phyloP scores from a whole-genome alignment of 2,113 vertebrate species.

The Grammomys surdaster region DNA sequence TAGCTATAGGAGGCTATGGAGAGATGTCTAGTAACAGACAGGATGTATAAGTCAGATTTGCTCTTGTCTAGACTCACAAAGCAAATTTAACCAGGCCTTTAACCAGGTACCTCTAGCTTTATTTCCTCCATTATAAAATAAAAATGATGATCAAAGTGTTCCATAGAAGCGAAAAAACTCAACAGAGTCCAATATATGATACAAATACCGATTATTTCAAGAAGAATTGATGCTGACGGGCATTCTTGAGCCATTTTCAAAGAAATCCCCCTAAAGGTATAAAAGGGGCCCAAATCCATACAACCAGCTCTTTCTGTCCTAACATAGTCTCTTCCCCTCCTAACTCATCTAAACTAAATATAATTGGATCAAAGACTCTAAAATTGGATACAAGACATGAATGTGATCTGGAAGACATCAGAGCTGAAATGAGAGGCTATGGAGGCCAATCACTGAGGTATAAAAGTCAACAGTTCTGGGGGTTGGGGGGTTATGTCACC shows the following conservation, averaged over 20 bases:
- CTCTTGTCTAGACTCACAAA: conserved; percentile 32
- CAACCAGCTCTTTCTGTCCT: not conserved
- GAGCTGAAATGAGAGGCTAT: conserved; percentile 27
- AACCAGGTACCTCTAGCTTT: not conserved
- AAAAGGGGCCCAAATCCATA: conserved; percentile 31
- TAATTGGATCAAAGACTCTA: conserved; percentile 8
- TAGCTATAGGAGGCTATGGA: not conserved
- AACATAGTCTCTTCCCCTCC: conserved; percentile 8
- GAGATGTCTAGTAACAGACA: conserved; percentile 14
- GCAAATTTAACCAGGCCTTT: conserved; percentile 22
- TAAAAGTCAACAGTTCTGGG: not conserved
- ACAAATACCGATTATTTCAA: not conserved
- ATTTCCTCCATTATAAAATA: conserved; percentile 16
- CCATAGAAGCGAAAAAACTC: not conserved
- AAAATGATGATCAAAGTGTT: not conserved
- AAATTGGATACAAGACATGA: not conserved
- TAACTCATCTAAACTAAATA: conserved; percentile 51
- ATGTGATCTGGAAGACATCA: not conserved
- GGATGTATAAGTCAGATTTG: not conserved
- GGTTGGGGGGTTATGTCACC: not conserved
- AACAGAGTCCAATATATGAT: conserved; percentile 24
- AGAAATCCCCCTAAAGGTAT: not conserved
- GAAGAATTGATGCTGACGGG: not conserved
- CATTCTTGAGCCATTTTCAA: conserved; percentile 6
- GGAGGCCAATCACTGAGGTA: conserved; percentile 3